Evolutionary conservation across 1,140 invertebrate species (phyloP).

Genomic region (Tyrophagus putrescentiae): DNA sequence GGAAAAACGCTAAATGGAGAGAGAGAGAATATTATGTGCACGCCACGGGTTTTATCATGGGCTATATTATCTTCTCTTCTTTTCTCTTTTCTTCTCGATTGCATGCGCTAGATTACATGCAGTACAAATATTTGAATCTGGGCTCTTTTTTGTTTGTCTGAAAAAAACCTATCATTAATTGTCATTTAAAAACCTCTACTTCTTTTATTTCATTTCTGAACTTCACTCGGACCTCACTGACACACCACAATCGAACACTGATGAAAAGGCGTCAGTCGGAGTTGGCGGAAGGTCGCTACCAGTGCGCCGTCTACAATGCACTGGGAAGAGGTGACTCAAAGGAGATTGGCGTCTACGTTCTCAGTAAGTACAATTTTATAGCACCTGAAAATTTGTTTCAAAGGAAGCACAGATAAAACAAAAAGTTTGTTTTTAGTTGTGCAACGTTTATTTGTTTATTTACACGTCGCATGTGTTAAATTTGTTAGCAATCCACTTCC

Average conservation of each 20-base stretch:
- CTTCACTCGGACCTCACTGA: neutral
- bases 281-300: conserved; percentile 25
- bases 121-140: neutral
- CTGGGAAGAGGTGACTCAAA: conserved; percentile 25
- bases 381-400: neutral
- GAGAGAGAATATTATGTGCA: no score
- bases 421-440: neutral
- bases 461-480: no score
- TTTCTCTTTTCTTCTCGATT: neutral
- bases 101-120: neutral
- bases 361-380: conserved; percentile 23
- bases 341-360: conserved; percentile 23
- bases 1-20: no score
- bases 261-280: conserved; percentile 26
- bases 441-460: neutral
- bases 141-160: no score
- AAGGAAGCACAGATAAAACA: neutral
- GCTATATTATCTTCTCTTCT: neutral
- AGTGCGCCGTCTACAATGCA: conserved; percentile 24
- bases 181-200: no score
- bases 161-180: no score
- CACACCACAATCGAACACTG: conserved; percentile 19
- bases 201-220: neutral
- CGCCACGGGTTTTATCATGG: neutral
- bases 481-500: no score